A percentile compares a stretch with the other conserved stretches of the same genome.
These are phyloP conservation scores for Sarotherodon lohbergeri DNA, from an alignment of 2,113 vertebrate genomes.

Conservation along the genomic window DNA sequence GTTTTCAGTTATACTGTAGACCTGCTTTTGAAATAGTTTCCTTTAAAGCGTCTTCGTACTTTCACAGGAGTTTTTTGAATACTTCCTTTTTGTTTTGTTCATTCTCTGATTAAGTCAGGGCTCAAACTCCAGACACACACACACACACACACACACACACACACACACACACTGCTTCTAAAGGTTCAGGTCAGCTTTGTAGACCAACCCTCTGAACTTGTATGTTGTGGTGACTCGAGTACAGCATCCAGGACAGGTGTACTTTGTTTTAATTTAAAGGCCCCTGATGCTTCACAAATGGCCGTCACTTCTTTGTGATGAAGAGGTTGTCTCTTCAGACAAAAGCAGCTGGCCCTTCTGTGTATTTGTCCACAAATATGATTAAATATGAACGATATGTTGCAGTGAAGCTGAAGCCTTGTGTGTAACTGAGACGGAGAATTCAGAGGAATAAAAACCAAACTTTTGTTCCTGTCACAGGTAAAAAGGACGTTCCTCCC, in stretches of 20 bases:
- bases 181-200: background rate
- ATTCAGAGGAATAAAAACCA: background rate
- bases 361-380: background rate
- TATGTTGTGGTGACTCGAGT: background rate
- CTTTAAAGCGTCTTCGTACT: background rate
- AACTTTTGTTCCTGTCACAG: constrained; percentile 53
- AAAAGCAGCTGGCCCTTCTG: background rate
- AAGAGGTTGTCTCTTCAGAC: background rate
- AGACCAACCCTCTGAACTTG: background rate
- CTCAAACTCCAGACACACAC: background rate
- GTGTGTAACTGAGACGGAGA: background rate
- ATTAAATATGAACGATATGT: background rate
- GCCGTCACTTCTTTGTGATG: background rate
- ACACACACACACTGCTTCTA: background rate
- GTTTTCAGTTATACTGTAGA: background rate
- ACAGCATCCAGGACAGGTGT: background rate
- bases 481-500: constrained; percentile 87
- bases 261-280: background rate
- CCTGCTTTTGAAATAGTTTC: too few relatives aligned
- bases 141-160: accelerated
- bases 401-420: background rate
- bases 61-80: background rate
- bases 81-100: too few relatives aligned
- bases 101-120: background rate
- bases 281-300: background rate